Conservation (phyloP, 2,113 vertebrate species). For the Microcebus murinus region DNA sequence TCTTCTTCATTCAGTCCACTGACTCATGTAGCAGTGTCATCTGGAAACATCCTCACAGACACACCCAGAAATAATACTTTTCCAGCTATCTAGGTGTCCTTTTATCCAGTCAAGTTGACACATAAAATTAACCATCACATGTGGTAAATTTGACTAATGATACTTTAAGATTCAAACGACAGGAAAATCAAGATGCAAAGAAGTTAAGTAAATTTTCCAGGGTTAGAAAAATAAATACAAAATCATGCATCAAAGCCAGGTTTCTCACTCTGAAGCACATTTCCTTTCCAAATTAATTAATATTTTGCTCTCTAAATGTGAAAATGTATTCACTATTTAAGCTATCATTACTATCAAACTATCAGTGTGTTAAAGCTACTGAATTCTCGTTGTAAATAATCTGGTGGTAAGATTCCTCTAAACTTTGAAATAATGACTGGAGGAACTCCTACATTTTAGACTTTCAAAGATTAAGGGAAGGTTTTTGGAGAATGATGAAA, state of each 20-base stretch:
- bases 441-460: not conserved
- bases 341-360: not conserved
- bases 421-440: not conserved
- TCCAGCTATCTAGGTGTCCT: not conserved
- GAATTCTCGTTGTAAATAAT: not conserved
- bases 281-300: not conserved
- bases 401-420: not conserved
- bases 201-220: not conserved
- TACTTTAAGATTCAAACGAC: not conserved
- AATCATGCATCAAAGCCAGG: not conserved
- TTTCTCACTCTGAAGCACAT: not conserved
- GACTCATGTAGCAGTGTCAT: not conserved
- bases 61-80: not conserved
- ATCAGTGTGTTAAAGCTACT: not conserved
- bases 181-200: not conserved
- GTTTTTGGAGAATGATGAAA: not conserved
- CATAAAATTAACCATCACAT: not conserved
- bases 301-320: not conserved
- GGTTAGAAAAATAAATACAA: not conserved
- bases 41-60: not conserved
- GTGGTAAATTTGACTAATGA: not conserved
- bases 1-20: accelerated
- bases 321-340: not conserved
- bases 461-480: not conserved
- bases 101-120: not conserved